These are phyloP conservation scores for Drosophila lini DNA, from an alignment of 1,140 invertebrate genomes.

Conservation along the genomic window DNA sequence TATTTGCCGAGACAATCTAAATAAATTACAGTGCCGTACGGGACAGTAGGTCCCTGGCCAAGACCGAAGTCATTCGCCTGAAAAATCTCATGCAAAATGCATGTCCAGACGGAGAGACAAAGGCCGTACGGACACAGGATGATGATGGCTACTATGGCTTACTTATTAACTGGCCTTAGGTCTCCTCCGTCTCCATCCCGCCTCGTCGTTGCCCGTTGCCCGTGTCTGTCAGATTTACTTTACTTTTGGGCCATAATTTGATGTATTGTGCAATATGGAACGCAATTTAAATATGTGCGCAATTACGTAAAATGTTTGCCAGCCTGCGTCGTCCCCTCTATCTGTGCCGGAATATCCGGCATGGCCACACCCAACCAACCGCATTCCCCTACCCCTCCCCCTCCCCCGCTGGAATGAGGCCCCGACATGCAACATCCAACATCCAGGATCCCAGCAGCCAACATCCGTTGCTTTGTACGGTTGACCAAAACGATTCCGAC, in stretches of 20 bases:
- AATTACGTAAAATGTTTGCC: constrained; percentile 80
- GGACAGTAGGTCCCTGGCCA: constrained; percentile 3
- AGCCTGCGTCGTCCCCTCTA: constrained; percentile 8
- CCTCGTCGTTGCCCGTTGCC: neutral
- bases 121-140: constrained; percentile 5
- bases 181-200: neutral
- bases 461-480: constrained; percentile 38
- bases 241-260: constrained; percentile 71
- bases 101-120: constrained; percentile 24
- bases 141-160: constrained; percentile 23
- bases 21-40: constrained; percentile 67
- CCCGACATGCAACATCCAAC: neutral
- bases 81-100: constrained; percentile 74
- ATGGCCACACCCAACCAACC: constrained; percentile 10
- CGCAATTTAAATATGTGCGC: constrained; percentile 79
- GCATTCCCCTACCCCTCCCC: neutral
- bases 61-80: constrained; percentile 34
- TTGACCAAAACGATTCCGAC: constrained; percentile 55
- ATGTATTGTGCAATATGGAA: constrained; percentile 72
- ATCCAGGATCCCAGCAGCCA: constrained; percentile 6
- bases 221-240: constrained; percentile 64
- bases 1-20: constrained; percentile 76
- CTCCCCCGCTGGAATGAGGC: neutral
- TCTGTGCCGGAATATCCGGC: constrained; percentile 10
- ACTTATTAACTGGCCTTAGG: constrained; percentile 52